Percentiles rank a stretch among this genome's conserved stretches.
These are phyloP conservation scores for Elephas maximus DNA, from an alignment of 2,113 vertebrate genomes.

Conservation along the genomic window DNA sequence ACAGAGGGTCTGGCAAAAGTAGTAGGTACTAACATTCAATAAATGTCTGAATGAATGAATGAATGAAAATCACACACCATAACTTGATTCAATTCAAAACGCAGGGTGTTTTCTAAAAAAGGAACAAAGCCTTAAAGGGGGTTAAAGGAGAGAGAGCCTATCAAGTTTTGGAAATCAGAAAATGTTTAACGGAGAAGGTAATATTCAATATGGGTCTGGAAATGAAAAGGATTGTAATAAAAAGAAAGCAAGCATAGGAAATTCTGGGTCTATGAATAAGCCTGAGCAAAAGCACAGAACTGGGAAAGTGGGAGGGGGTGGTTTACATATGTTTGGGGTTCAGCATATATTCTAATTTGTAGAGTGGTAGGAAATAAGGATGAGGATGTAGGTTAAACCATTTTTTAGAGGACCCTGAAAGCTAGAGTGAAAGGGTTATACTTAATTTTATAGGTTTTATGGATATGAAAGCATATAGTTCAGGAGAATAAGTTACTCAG, in stretches of 20 bases:
- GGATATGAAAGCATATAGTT: slow-evolving; percentile 43
- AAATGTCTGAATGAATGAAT: not conserved
- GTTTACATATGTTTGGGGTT: not conserved
- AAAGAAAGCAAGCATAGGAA: not conserved
- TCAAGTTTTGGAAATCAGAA: not conserved
- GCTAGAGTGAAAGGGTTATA: not conserved
- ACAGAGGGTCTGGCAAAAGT: not conserved
- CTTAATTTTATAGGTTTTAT: not conserved
- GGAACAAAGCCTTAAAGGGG: not conserved
- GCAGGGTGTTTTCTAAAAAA: not conserved
- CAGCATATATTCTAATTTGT: not conserved
- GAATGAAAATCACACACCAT: slow-evolving; percentile 15
- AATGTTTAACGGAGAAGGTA: not conserved
- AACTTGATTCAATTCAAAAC: slow-evolving; percentile 53
- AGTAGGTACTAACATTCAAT: not conserved
- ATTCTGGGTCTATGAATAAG: not conserved
- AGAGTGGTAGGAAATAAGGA: not conserved
- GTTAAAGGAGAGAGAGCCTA: not conserved
- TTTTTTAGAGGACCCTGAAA: slow-evolving; percentile 26
- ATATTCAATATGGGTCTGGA: not conserved
- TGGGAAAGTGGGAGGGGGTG: not conserved
- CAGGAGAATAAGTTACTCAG: not conserved
- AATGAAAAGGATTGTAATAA: not conserved
- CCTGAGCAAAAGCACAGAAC: not conserved
- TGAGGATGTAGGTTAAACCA: not conserved